phyloP scores from a whole-genome alignment of 2,888 invertebrate genomes.

The Parochlus steinenii region DNA sequence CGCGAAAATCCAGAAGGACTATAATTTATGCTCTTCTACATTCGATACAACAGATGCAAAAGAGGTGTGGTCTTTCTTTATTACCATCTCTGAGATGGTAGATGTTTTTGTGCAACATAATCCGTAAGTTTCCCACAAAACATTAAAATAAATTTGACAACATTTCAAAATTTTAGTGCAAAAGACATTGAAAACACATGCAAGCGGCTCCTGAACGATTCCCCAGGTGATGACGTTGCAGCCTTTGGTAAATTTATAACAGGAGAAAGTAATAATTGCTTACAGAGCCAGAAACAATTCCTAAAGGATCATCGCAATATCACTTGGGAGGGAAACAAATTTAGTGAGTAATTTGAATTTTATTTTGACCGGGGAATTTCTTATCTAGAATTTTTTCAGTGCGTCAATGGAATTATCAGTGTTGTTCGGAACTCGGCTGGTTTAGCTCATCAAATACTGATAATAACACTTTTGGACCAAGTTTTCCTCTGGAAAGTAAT shows the following conservation, averaged over 20 bases:
- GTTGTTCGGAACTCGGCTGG: constrained; percentile 74
- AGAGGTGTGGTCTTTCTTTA: constrained; percentile 29
- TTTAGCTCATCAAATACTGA: constrained; percentile 52
- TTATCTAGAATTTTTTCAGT: constrained; percentile 27
- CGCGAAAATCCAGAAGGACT: constrained; percentile 1
- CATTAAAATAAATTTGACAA: no score
- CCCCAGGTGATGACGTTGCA: neutral
- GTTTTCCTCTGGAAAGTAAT: constrained; percentile 22
- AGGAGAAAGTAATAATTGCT: neutral
- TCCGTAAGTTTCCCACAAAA: constrained; percentile 10
- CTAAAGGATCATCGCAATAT: no score
- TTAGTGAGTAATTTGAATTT: no score
- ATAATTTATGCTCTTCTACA: constrained; percentile 13
- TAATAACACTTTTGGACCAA: constrained; percentile 36
- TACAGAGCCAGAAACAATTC: no score
- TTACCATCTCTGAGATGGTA: constrained; percentile 21
- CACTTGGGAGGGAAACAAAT: no score
- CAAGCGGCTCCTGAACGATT: no score
- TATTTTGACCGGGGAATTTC: neutral
- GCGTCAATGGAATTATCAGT: constrained; percentile 66
- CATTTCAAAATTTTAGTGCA: no score
- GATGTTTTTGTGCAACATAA: constrained; percentile 21
- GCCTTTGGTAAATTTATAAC: neutral
- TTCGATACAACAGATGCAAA: constrained; percentile 17
- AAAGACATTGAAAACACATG: no score